Evolutionary conservation across 2,888 invertebrate genomes (phyloP).

Genomic region (Aphodius sticticus): DNA sequence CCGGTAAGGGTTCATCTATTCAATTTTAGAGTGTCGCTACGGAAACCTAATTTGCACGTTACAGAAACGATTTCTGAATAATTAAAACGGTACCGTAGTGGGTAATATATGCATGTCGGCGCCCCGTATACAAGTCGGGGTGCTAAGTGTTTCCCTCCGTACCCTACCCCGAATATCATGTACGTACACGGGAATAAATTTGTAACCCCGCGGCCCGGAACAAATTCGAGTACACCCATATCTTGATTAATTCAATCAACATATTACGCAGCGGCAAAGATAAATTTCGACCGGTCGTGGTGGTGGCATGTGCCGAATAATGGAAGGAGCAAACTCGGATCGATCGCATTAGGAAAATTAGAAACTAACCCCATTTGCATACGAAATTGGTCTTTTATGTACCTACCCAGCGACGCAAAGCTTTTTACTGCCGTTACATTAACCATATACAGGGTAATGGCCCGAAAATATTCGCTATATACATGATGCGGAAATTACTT

Average conservation of each 20-base stretch:
- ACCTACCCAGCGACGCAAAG: not conserved
- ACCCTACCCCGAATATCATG: not conserved
- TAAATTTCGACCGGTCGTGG: conserved; percentile 8
- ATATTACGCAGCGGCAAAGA: conserved; percentile 9
- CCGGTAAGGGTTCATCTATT: not conserved
- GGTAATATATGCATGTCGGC: conserved; percentile 4
- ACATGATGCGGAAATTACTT: conserved; percentile 4
- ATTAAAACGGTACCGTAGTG: not conserved
- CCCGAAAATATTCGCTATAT: conserved; percentile 4
- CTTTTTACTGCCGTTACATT: conserved; percentile 4
- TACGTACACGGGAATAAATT: conserved; percentile 30
- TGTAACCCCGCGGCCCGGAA: conserved; percentile 31
- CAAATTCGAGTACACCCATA: conserved; percentile 33
- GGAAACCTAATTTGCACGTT: not conserved
- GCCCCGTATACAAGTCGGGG: conserved; percentile 4
- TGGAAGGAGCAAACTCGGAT: not conserved
- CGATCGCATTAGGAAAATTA: conserved; percentile 20
- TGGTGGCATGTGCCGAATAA: not conserved
- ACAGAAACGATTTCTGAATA: conserved; percentile 4
- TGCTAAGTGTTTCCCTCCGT: conserved; percentile 4
- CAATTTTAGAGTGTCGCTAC: not conserved
- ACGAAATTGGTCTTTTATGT: conserved; percentile 18
- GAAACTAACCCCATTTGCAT: conserved; percentile 19
- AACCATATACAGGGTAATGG: not conserved
- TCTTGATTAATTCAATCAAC: conserved; percentile 39